Base-by-base conservation (phyloP, 1,140 invertebrate species). In the Trichonephila inaurata region DNA sequence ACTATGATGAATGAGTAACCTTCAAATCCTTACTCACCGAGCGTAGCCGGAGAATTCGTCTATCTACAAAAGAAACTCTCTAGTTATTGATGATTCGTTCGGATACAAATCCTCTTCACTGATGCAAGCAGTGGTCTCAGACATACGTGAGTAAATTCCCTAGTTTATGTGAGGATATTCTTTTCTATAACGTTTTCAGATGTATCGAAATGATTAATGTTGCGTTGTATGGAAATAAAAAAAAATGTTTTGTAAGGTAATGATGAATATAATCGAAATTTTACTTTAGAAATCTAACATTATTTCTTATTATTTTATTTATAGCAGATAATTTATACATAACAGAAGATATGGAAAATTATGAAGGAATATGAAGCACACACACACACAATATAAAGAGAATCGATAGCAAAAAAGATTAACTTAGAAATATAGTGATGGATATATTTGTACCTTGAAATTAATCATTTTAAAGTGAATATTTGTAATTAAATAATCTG, bases 61-160 rank as follows among this genome's bases (percentile, higher is more conserved):
- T 77, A 89, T 77, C 51, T 89, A 77, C 88, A 89, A 89, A 89
- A 89, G 88, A 89, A 89, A 89, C 88, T 89, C 88, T n/a, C 61
- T 24, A 72, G 69, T 72, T 89, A 89, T 89, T 89, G 88, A 89
- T 89, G 88, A 66, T 72, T 89, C 69, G 64, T 77, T 60, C 88
- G n/a, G 44, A 33, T 69, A 89, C 88, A 89, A 89, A 89, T 89
- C 88, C 64, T 72, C 69, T 40, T 40, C 44, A 24, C 16, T 72
- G 40, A 85, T 69, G 83, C 61, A 89, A 89, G 88, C 62, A 89
- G 66, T 89, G 88, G 88, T 89, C 33, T 24, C 69, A 62, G n/a
- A 60, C 62, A 58, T 89, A 66, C 88, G 88, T 85, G 83, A 61
- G 83, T 85, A 85, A 85, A 85, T 61, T 85, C 83, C 44, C 58